These are phyloP conservation scores for Candoia aspera DNA, from an alignment of 2,113 vertebrate species.

Conservation along the genomic window DNA sequence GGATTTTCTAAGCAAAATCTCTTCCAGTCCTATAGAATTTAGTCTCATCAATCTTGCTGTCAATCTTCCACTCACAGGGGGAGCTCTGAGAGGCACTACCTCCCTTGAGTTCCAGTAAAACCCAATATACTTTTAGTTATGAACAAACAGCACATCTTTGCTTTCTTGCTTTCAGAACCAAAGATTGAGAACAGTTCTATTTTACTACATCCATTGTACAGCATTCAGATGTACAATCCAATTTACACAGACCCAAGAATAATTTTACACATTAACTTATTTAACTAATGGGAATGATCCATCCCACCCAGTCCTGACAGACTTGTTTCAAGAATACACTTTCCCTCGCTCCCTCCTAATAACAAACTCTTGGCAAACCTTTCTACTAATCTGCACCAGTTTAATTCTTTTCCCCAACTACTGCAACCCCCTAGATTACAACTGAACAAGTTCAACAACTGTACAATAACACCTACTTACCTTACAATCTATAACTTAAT, in stretches of 20 bases:
- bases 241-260: neutral
- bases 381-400: neutral
- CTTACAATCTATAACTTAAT: neutral
- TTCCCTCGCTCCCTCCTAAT: neutral
- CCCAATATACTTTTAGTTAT: neutral
- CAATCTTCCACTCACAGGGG: neutral
- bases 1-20: neutral
- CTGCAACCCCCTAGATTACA: neutral
- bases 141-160: neutral
- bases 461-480: neutral
- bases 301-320: neutral
- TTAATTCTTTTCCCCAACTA: neutral
- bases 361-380: neutral
- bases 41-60: neutral
- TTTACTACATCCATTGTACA: neutral
- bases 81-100: neutral
- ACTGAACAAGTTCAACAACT: neutral
- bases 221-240: neutral
- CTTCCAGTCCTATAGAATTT: neutral
- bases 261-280: neutral
- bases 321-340: neutral
- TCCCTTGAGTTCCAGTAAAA: neutral
- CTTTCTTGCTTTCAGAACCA: neutral
- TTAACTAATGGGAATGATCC: neutral
- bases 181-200: neutral